phyloP scores from a whole-genome alignment of 2,113 vertebrate genomes.

The Oreocharis arfaki region DNA sequence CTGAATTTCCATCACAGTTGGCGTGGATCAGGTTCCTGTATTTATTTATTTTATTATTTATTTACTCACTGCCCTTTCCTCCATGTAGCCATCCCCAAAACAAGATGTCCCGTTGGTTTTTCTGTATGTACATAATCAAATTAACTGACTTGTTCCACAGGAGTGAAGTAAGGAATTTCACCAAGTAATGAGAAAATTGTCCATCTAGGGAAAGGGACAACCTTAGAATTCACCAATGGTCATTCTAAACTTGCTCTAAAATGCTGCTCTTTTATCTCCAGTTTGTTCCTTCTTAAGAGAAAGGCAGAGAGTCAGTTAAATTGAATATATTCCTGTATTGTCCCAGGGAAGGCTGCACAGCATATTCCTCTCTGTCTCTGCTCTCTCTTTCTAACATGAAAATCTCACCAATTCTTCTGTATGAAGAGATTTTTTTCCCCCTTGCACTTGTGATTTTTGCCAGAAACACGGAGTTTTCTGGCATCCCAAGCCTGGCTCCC shows the following conservation, averaged over 20 bases:
- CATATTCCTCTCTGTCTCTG: neutral
- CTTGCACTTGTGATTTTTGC: accelerated
- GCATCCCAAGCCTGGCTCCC: neutral
- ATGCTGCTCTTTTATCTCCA: neutral
- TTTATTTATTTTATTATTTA: neutral
- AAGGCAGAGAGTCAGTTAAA: neutral
- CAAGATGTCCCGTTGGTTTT: accelerated
- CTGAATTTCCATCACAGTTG: neutral
- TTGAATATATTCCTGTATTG: neutral
- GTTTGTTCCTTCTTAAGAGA: neutral
- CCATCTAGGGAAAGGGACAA: neutral
- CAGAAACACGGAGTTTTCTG: neutral
- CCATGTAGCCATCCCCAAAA: neutral
- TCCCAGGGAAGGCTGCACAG: neutral
- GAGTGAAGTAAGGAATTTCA: neutral
- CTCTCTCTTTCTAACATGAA: neutral
- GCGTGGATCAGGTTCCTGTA: neutral
- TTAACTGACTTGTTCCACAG: neutral
- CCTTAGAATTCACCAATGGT: neutral
- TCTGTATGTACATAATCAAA: neutral
- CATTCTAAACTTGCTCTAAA: neutral
- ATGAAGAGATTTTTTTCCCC: neutral
- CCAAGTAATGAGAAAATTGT: neutral
- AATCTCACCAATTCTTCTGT: neutral
- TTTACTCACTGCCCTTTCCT: accelerated